Base-by-base conservation (phyloP, 2,113 vertebrate genomes). In the Brachirus orientalis region DNA sequence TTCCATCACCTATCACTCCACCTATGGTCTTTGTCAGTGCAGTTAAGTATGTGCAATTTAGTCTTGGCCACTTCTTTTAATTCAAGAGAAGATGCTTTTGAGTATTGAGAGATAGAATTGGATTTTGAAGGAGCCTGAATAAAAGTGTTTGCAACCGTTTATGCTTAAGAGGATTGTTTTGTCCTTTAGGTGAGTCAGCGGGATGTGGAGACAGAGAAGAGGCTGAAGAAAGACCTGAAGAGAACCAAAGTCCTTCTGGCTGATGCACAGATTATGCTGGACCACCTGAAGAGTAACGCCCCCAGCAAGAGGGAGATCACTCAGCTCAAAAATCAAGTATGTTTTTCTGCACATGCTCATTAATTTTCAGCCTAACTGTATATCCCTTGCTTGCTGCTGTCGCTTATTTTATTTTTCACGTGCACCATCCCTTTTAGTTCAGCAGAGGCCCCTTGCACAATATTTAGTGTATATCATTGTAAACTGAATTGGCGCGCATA, bases 241-340 rank as follows among this genome's bases (percentile, higher is more conserved):
- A 95, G 97, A 77, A 99, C 97, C 0, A 99, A 99, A 85, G 97
- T 96, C 0, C 94, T 99, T 75, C 89, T 99, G 88, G 94, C 94
- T 0, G 98, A 99, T 1, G 96, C 98, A 0, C 98, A 99, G 90
- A 94, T 98, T 86, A 98, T 99, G 98, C 86, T 99, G 84, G 97
- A 99, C 77, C 98, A 99, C 90, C 84, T 99, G 86, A 98, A 98
- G 88, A 98, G 95, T 87, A 98, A 95, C 0, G 96, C 96, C 0
- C 98, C 98, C 61, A 99, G 96, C 94, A 98, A 97, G 88, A 93
- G 98, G 83, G 98, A 99, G 90, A 96, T 98, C 0, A 92, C 95
- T 1, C 95, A 98, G 86, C 95, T 99, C 40, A 98, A 97, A 88
- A 99, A 98, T 84, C 97, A 98, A 95, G 98, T 99, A 75, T 0